Percentiles rank a stretch among this genome's conserved stretches.
Conservation (phyloP, 2,888 invertebrate genomes). For the Drepana falcataria region DNA sequence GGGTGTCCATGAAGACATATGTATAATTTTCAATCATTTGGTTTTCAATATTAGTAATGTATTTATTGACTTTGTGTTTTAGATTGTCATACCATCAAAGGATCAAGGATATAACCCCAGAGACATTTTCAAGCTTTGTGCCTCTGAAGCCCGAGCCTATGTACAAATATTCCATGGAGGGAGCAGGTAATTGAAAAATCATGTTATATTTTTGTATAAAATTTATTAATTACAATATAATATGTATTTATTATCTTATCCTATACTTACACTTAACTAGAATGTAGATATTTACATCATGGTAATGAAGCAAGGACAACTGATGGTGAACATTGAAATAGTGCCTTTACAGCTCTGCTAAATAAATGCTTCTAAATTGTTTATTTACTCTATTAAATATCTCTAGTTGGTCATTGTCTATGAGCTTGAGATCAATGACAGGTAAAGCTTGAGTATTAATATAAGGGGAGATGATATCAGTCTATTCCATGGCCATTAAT, state of each 20-base stretch:
- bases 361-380: slow-evolving; percentile 50
- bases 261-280: slow-evolving; percentile 46
- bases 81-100: slow-evolving; percentile 96
- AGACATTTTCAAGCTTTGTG: slow-evolving; percentile 88
- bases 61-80: slow-evolving; percentile 13
- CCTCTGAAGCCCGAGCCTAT: slow-evolving; percentile 91
- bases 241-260: slow-evolving; percentile 48
- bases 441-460: slow-evolving; percentile 37
- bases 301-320: slow-evolving; percentile 26
- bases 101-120: slow-evolving; percentile 94
- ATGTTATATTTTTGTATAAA: slow-evolving; percentile 21
- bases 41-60: neutral
- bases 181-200: slow-evolving; percentile 82
- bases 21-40: too few relatives aligned
- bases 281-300: slow-evolving; percentile 66
- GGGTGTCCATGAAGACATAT: too few relatives aligned
- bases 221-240: slow-evolving; percentile 43
- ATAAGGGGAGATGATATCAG: slow-evolving; percentile 31
- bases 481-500: slow-evolving; percentile 70
- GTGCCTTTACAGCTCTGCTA: slow-evolving; percentile 16
- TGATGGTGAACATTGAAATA: slow-evolving; percentile 18
- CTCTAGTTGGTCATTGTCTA: slow-evolving; percentile 19
- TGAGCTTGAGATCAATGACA: slow-evolving; percentile 30
- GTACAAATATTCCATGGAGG: slow-evolving; percentile 94
- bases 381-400: slow-evolving; percentile 26